phyloP scores from a whole-genome alignment of 92 coral and sea anemone species.

The Zoanthus gigantus region DNA sequence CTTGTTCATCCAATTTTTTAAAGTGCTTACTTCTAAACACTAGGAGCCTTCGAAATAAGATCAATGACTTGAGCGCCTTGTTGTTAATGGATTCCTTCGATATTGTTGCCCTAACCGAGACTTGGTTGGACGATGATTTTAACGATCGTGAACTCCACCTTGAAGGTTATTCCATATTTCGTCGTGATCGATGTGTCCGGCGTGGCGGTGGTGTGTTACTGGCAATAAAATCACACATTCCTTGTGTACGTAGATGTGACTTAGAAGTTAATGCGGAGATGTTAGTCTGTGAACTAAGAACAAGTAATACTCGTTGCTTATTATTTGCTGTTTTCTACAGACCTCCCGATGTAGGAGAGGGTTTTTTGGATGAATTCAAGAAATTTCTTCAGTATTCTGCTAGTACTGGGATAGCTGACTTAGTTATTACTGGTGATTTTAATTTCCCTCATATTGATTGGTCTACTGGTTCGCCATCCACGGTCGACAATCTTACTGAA shows the following conservation, averaged over 20 bases:
- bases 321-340: constrained; percentile 55
- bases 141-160: constrained; percentile 48
- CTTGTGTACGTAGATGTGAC: constrained; percentile 37
- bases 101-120: constrained; percentile 33
- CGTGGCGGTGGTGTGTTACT: constrained; percentile 49
- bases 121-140: constrained; percentile 37
- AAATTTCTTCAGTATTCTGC: constrained; percentile 6
- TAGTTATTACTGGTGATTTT: constrained; percentile 40
- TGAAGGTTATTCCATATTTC: constrained; percentile 45
- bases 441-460: constrained; percentile 35
- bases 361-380: constrained; percentile 49
- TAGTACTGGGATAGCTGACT: constrained; percentile 8
- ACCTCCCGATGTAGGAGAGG: constrained; percentile 52
- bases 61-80: constrained; percentile 2
- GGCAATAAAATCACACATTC: constrained; percentile 46
- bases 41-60: constrained; percentile 33
- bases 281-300: constrained; percentile 25
- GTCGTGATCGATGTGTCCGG: constrained; percentile 45
- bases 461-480: constrained; percentile 52
- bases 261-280: constrained; percentile 47
- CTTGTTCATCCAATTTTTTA: background rate
- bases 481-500: constrained; percentile 20
- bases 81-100: constrained; percentile 39
- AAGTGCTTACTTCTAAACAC: constrained; percentile 35
- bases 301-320: constrained; percentile 40